Conservation (phyloP, 2,113 vertebrate genomes). For the Pachycephala philippinensis region DNA sequence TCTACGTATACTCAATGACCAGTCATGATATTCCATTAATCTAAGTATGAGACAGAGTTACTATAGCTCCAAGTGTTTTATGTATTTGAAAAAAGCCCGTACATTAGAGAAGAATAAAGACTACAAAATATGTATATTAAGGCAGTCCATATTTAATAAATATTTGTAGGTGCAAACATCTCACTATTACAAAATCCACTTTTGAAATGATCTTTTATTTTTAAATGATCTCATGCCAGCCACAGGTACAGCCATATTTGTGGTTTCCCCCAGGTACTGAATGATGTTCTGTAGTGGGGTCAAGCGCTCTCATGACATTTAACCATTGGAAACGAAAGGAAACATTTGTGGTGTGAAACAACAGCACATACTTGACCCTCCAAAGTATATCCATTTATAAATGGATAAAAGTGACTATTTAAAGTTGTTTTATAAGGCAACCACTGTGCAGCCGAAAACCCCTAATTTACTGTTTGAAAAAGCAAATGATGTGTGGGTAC, state of each 20-base stretch:
- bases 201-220: slow-evolving; percentile 61
- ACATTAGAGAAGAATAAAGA: not conserved
- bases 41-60: not conserved
- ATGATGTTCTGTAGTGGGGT: slow-evolving; percentile 58
- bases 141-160: not conserved
- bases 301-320: slow-evolving; percentile 57
- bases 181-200: not conserved
- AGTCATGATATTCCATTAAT: not conserved
- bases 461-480: slow-evolving; percentile 72
- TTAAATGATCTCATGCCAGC: slow-evolving; percentile 35
- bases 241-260: slow-evolving; percentile 24
- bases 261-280: slow-evolving; percentile 48
- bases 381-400: slow-evolving; percentile 69
- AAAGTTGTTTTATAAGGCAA: slow-evolving; percentile 71
- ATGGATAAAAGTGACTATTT: slow-evolving; percentile 75
- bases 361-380: slow-evolving; percentile 62
- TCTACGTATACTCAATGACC: not conserved
- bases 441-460: slow-evolving; percentile 67
- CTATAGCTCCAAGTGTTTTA: not conserved
- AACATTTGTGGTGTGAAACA: slow-evolving; percentile 73
- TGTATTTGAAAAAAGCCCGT: not conserved
- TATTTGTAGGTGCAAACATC: not conserved
- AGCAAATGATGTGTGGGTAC: slow-evolving; percentile 68
- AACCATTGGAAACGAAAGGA: slow-evolving; percentile 68
- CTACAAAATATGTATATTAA: not conserved